Conservation (phyloP, 2,888 invertebrate species). For the Drosophila neutralis region DNA sequence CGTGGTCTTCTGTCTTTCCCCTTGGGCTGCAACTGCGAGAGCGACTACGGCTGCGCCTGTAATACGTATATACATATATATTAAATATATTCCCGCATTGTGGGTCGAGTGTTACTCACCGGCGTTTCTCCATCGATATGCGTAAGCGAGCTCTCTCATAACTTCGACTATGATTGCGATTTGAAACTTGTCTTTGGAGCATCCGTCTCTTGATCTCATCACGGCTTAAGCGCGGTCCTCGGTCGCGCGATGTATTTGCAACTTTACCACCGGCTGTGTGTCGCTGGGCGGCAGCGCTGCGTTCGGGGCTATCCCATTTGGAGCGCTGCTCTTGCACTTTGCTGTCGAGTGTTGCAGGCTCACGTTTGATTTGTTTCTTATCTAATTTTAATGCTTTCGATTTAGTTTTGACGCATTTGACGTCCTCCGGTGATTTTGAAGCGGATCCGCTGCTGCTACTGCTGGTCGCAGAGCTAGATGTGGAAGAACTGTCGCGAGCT, state of each 20-base stretch:
- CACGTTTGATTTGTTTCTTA: conserved; percentile 23
- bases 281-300: conserved; percentile 32
- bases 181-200: no score
- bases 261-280: conserved; percentile 28
- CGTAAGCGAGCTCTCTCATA: conserved; percentile 47
- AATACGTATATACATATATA: background rate
- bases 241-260: conserved; percentile 22
- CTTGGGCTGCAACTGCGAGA: conserved; percentile 77
- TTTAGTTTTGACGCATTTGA: conserved; percentile 23
- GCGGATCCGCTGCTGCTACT: conserved; percentile 28
- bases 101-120: conserved; percentile 51
- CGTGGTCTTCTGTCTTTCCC: conserved; percentile 19
- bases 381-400: conserved; percentile 8
- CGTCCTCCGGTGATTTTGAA: conserved; percentile 34
- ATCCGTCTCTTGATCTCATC: no score
- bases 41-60: conserved; percentile 50
- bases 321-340: conserved; percentile 68
- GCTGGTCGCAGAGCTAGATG: conserved; percentile 31
- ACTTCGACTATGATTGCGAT: no score
- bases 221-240: background rate
- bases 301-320: conserved; percentile 80
- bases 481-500: conserved; percentile 35
- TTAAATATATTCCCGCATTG: background rate
- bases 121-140: conserved; percentile 53
- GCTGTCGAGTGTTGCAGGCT: conserved; percentile 6